phyloP scores from a whole-genome alignment of 2,797 vertebrate species.

The Channallabes apus region DNA sequence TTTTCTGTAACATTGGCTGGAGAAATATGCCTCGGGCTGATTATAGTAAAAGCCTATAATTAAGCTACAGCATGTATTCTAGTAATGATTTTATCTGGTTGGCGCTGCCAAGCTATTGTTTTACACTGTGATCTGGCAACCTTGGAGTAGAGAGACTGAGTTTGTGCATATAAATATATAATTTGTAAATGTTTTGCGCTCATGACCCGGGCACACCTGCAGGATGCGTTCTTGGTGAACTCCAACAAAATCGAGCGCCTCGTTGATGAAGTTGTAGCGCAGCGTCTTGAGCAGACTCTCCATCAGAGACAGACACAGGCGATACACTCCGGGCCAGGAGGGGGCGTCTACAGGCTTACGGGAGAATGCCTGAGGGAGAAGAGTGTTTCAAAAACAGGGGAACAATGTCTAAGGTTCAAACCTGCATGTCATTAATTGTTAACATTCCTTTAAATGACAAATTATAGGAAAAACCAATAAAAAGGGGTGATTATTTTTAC shows the following conservation, averaged over 20 bases:
- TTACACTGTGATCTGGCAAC: too few species aligned
- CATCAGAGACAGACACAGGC: conserved; percentile 92
- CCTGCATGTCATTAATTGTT: not conserved
- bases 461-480: not conserved
- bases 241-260: conserved; percentile 93
- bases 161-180: too few species aligned
- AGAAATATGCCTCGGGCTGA: too few species aligned
- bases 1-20: too few species aligned
- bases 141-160: too few species aligned
- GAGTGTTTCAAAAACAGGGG: not conserved
- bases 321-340: conserved; percentile 94
- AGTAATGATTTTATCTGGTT: too few species aligned
- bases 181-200: not conserved
- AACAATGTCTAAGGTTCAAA: not conserved
- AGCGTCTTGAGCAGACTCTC: conserved; percentile 96
- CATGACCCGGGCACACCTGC: conserved; percentile 75
- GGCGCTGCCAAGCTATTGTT: too few species aligned
- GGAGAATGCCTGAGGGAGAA: conserved; percentile 73
- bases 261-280: conserved; percentile 92
- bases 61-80: too few species aligned
- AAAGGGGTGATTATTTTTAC: not conserved
- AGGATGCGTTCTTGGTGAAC: conserved; percentile 96
- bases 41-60: too few species aligned
- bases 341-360: conserved; percentile 88
- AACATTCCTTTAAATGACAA: not conserved